phyloP scores from a whole-genome alignment of 2,797 vertebrate genomes.

The Choloepus didactylus region DNA sequence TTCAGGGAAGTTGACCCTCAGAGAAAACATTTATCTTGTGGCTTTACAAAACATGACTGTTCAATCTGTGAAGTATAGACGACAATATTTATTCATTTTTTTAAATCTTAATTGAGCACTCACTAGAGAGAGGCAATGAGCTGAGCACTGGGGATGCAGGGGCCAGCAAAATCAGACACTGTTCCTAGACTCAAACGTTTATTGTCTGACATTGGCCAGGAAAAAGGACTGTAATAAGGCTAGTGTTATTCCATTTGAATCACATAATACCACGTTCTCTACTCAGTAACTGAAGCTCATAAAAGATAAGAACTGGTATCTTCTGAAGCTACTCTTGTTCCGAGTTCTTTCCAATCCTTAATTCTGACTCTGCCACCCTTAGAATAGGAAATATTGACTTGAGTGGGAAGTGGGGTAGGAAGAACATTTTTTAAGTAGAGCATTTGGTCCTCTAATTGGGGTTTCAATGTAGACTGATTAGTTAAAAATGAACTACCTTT shows the following conservation, averaged over 20 bases:
- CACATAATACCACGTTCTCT: neutral
- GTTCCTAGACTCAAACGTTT: neutral
- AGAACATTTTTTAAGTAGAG: neutral
- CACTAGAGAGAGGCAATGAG: neutral
- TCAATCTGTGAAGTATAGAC: neutral
- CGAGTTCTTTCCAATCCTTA: neutral
- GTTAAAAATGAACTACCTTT: neutral
- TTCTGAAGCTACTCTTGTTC: neutral
- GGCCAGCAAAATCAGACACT: neutral
- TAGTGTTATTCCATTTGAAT: neutral
- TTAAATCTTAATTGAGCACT: neutral
- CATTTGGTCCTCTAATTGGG: neutral
- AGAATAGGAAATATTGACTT: neutral
- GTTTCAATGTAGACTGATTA: constrained; percentile 47
- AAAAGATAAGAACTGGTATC: neutral
- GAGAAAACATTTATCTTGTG: neutral
- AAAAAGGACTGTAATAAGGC: neutral
- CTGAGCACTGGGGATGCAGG: accelerated
- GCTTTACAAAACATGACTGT: neutral
- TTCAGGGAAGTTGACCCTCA: constrained; percentile 3
- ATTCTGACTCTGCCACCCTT: neutral
- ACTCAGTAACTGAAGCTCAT: neutral
- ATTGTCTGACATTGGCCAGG: neutral
- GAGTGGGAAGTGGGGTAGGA: neutral
- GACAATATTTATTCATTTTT: neutral